Percentiles rank a stretch among this genome's conserved stretches.
Conservation (phyloP, 1,140 invertebrate genomes). For the Calliphora vicina region DNA sequence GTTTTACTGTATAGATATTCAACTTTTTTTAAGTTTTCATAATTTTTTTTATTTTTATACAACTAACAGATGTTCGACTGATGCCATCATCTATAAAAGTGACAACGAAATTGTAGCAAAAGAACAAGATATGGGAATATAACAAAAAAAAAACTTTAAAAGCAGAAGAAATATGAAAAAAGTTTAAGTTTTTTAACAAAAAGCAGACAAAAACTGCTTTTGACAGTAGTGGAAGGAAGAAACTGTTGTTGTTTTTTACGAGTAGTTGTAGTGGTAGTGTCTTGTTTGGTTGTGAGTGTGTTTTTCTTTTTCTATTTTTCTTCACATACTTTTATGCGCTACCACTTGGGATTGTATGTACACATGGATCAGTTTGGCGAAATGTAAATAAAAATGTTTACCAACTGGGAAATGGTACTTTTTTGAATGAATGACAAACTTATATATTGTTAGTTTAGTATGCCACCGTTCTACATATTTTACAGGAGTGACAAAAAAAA, state of each 20-base stretch:
- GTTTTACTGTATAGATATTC: background rate
- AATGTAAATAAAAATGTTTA: too few species aligned
- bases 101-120: background rate
- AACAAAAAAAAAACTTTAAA: background rate
- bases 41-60: background rate
- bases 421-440: too few species aligned
- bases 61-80: slow-evolving; percentile 22
- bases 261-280: background rate
- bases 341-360: background rate
- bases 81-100: slow-evolving; percentile 14
- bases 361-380: too few species aligned
- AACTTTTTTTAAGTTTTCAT: background rate
- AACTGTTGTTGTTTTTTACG: background rate
- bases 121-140: background rate
- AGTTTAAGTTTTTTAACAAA: background rate
- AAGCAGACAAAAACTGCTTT: background rate
- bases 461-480: too few species aligned
- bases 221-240: background rate
- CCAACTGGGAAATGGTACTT: too few species aligned
- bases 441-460: too few species aligned
- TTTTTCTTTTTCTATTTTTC: background rate
- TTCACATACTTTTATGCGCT: background rate
- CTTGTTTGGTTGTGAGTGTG: background rate
- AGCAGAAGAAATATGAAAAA: background rate
- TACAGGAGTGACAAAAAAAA: too few species aligned